phyloP scores from a whole-genome alignment of 2,113 vertebrate genomes.

The Addax nasomaculatus region DNA sequence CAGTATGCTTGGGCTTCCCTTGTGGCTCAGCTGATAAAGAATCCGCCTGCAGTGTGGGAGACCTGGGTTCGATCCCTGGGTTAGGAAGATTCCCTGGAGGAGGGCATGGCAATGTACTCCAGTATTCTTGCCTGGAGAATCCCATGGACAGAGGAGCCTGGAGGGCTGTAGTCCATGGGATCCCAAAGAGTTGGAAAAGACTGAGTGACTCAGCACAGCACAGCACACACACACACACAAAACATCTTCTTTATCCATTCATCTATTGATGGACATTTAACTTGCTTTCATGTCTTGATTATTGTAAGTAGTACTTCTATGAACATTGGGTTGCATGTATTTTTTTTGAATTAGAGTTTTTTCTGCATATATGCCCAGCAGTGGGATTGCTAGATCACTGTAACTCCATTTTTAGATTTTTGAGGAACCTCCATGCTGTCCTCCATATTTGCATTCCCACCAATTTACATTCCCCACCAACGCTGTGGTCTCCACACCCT shows the following conservation, averaged over 20 bases:
- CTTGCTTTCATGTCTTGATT: not conserved
- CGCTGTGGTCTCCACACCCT: not conserved
- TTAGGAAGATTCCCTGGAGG: not conserved
- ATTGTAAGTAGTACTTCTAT: not conserved
- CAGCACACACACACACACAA: not conserved
- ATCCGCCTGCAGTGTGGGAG: accelerated
- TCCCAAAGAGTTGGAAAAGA: not conserved
- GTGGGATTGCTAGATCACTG: not conserved
- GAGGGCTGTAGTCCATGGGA: not conserved
- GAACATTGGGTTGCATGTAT: not conserved
- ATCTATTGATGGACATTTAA: not conserved
- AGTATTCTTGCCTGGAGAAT: not conserved
- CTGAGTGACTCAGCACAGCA: not conserved
- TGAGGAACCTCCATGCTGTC: not conserved
- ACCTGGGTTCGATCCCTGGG: not conserved
- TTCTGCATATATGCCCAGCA: not conserved
- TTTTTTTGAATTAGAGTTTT: not conserved
- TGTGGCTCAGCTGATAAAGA: not conserved
- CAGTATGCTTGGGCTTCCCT: not conserved
- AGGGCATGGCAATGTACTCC: accelerated
- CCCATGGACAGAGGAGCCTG: not conserved
- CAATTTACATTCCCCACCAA: not conserved
- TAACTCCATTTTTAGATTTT: not conserved
- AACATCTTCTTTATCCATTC: not conserved
- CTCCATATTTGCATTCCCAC: not conserved